Conservation (phyloP, 2,113 vertebrate genomes). For the Pterocles gutturalis region DNA sequence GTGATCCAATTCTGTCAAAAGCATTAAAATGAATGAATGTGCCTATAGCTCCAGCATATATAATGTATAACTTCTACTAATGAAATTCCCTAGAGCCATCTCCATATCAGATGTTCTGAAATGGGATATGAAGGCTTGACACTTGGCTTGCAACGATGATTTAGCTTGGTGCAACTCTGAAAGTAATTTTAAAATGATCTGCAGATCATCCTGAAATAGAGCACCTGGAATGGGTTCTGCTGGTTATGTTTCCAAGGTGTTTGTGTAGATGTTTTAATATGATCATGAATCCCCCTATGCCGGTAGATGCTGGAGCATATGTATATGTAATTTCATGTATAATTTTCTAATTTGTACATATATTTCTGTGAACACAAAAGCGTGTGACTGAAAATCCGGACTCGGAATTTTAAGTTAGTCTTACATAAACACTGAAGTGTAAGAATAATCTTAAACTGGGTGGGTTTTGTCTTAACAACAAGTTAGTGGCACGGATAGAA, state of each 20-base stretch:
- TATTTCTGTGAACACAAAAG: neutral
- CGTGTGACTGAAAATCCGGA: neutral
- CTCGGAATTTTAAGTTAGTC: neutral
- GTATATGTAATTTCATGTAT: neutral
- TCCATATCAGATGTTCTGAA: neutral
- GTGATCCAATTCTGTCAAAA: neutral
- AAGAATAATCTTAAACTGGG: neutral
- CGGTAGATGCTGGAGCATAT: neutral
- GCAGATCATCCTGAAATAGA: neutral
- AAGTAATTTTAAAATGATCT: neutral
- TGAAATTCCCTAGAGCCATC: neutral
- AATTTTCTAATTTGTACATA: neutral
- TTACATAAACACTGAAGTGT: neutral
- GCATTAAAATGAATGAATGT: neutral
- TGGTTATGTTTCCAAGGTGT: neutral
- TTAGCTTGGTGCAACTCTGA: neutral
- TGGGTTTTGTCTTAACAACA: conserved; percentile 30
- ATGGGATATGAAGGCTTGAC: neutral
- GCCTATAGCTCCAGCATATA: neutral
- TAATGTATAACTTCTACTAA: neutral
- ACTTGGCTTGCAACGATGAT: neutral
- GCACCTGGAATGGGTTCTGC: neutral
- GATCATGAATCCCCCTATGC: neutral
- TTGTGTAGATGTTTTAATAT: neutral
- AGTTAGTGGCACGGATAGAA: conserved; percentile 13